Percentiles rank a stretch among this genome's conserved stretches.
phyloP scores from a whole-genome alignment of 1,140 invertebrate species.

The Trichonephila inaurata region DNA sequence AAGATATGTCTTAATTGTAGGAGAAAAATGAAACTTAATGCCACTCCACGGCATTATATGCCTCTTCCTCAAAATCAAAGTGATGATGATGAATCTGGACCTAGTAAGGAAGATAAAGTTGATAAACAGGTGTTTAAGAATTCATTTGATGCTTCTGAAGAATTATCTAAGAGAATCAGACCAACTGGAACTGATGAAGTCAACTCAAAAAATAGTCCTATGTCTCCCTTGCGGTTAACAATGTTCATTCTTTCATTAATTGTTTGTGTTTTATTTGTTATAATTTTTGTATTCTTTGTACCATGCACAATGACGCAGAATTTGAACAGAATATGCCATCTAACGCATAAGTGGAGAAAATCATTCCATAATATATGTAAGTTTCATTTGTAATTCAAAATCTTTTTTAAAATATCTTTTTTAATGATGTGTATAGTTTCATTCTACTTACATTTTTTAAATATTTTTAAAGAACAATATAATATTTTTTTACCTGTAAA shows the following conservation, averaged over 20 bases:
- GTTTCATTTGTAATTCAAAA: background rate
- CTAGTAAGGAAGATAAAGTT: slow-evolving; percentile 67
- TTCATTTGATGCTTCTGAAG: slow-evolving; percentile 50
- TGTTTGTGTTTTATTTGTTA: slow-evolving; percentile 71
- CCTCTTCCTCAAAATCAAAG: slow-evolving; percentile 72
- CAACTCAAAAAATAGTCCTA: slow-evolving; percentile 45
- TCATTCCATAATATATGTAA: slow-evolving; percentile 60
- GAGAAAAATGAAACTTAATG: slow-evolving; percentile 69
- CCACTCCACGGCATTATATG: slow-evolving; percentile 69
- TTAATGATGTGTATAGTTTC: background rate
- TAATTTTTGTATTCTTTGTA: slow-evolving; percentile 71
- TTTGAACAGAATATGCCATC: slow-evolving; percentile 10
- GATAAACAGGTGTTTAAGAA: slow-evolving; percentile 68
- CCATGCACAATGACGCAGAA: slow-evolving; percentile 33
- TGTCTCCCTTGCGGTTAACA: slow-evolving; percentile 56
- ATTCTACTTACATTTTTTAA: no score
- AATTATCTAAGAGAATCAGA: slow-evolving; percentile 32
- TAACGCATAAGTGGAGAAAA: slow-evolving; percentile 44
- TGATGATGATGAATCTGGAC: slow-evolving; percentile 75
- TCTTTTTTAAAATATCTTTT: background rate
- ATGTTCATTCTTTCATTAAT: slow-evolving; percentile 64
- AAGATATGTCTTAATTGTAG: background rate
- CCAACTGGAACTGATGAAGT: background rate
- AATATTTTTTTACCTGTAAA: no score
- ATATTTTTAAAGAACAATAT: no score